Percentiles rank a stretch among this genome's conserved stretches.
Conservation (phyloP, 2,113 vertebrate species). For the Eptesicus fuscus region DNA sequence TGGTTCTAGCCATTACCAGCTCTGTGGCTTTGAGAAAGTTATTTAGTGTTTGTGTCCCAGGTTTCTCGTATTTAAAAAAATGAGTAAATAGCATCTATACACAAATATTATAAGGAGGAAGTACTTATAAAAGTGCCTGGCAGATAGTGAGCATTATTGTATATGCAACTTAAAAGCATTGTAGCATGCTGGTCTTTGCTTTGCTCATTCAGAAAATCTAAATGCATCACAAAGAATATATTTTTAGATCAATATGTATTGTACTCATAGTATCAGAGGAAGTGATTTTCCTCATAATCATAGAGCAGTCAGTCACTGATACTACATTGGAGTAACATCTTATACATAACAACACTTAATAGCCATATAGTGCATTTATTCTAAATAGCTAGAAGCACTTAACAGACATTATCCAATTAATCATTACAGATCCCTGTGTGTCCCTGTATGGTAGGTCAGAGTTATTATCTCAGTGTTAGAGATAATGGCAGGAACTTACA, state of each 20-base stretch:
- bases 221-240: neutral
- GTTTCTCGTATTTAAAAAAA: neutral
- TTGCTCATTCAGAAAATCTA: neutral
- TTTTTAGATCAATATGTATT: constrained; percentile 44
- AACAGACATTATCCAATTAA: constrained; percentile 61
- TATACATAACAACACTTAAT: constrained; percentile 49
- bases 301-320: neutral
- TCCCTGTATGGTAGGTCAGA: constrained; percentile 11
- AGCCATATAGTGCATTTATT: constrained; percentile 48
- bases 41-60: neutral
- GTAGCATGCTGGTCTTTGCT: neutral
- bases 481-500: neutral
- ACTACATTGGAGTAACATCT: constrained; percentile 46
- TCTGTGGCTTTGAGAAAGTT: neutral
- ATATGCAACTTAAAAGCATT: neutral
- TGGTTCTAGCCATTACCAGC: neutral
- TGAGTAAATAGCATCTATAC: neutral
- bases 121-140: neutral
- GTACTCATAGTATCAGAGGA: constrained; percentile 36
- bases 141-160: neutral
- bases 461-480: constrained; percentile 34
- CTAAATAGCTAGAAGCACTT: constrained; percentile 59
- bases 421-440: constrained; percentile 12
- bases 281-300: constrained; percentile 46
- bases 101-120: neutral